These are phyloP conservation scores for Labeo catla DNA, from an alignment of 2,113 vertebrate species.

Conservation along the genomic window DNA sequence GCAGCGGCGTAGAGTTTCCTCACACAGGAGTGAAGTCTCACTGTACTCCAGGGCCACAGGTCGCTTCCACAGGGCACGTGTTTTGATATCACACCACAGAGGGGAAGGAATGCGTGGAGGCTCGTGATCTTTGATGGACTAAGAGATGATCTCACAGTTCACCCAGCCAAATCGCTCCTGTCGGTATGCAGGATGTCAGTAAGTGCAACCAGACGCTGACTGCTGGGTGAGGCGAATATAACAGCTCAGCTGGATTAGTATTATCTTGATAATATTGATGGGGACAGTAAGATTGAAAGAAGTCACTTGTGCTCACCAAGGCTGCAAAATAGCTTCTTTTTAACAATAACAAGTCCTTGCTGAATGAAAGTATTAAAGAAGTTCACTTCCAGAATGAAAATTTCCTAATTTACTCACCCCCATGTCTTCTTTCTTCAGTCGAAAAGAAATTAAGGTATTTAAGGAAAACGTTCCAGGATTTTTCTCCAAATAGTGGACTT, in stretches of 20 bases:
- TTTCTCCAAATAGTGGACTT: no score
- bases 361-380: not conserved
- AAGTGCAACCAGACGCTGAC: constrained; percentile 19
- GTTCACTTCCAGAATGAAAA: no score
- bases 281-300: not conserved
- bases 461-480: no score
- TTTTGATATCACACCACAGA: constrained; percentile 26
- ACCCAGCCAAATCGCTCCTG: constrained; percentile 11
- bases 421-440: no score
- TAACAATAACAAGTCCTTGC: not conserved
- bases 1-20: not conserved
- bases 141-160: constrained; percentile 26
- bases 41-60: not conserved
- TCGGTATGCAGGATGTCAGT: constrained; percentile 19
- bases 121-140: constrained; percentile 37
- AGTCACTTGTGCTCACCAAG: not conserved
- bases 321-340: not conserved
- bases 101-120: not conserved
- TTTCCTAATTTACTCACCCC: no score
- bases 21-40: not conserved
- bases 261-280: not conserved
- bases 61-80: constrained; percentile 6
- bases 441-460: no score
- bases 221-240: not conserved
- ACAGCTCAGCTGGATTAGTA: not conserved